These are phyloP conservation scores for Meta bourneti DNA, from an alignment of 2,888 invertebrate species.

Conservation along the genomic window DNA sequence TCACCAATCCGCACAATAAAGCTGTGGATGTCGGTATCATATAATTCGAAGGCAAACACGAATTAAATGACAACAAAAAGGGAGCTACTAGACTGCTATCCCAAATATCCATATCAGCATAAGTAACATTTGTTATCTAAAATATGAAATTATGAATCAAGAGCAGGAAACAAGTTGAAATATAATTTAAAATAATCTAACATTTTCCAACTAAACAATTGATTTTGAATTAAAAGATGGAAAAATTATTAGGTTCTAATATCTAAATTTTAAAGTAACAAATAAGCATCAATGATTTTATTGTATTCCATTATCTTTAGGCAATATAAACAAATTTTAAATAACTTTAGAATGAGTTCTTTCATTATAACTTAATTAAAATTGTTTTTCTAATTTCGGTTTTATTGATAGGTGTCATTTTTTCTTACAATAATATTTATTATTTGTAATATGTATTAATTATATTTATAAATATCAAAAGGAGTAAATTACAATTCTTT, in stretches of 20 bases:
- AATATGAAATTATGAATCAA: neutral
- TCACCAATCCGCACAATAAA: conserved; percentile 76
- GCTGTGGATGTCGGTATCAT: conserved; percentile 76
- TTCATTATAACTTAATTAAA: no score
- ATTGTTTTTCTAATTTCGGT: no score
- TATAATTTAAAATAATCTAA: neutral
- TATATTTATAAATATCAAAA: no score
- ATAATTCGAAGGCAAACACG: conserved; percentile 51
- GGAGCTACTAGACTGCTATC: conserved; percentile 76
- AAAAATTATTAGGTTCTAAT: neutral
- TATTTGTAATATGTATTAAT: no score
- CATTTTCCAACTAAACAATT: neutral
- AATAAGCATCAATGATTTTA: no score
- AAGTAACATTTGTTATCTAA: conserved; percentile 77
- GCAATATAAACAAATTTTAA: no score
- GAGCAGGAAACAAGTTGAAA: neutral
- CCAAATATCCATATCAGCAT: conserved; percentile 77
- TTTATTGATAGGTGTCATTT: no score
- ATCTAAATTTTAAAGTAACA: neutral
- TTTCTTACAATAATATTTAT: no score
- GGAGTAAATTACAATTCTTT: no score
- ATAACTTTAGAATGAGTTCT: no score
- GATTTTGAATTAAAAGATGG: no score
- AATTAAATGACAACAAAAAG: conserved; percentile 74
- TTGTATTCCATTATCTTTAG: no score